Evolutionary conservation across 2,113 vertebrate species (phyloP).

Genomic region (Channa maculata): DNA sequence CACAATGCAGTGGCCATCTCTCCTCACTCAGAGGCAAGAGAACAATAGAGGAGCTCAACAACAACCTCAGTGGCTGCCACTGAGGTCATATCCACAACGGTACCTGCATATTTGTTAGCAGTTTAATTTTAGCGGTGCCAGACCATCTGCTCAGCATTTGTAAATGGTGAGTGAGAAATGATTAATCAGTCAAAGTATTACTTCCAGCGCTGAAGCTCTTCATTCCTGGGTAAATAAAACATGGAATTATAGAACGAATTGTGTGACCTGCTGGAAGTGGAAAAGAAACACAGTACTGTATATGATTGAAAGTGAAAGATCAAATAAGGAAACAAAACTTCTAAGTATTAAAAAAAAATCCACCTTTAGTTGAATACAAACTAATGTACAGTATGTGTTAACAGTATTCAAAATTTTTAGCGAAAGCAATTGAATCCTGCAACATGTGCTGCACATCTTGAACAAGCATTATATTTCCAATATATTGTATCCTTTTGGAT

Average conservation of each 20-base stretch:
- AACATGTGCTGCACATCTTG: too few relatives aligned
- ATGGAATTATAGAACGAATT: too few relatives aligned
- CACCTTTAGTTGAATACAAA: too few relatives aligned
- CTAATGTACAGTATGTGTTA: background rate
- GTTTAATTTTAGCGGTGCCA: constrained; percentile 72
- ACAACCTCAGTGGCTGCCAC: constrained; percentile 33
- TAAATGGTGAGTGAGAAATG: constrained; percentile 56
- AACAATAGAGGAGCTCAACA: constrained; percentile 57
- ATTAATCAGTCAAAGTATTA: constrained; percentile 71
- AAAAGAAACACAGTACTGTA: too few relatives aligned
- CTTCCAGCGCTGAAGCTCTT: constrained; percentile 52
- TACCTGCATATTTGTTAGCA: constrained; percentile 73
- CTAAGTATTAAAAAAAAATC: too few relatives aligned
- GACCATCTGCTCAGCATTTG: constrained; percentile 81
- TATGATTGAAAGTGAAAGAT: too few relatives aligned
- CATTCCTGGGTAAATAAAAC: constrained; percentile 36
- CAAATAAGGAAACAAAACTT: too few relatives aligned
- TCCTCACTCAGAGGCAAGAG: constrained; percentile 33
- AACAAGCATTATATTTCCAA: too few relatives aligned
- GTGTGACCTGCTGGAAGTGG: too few relatives aligned
- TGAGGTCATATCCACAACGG: constrained; percentile 58
- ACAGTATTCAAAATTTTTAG: background rate
- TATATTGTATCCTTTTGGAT: too few relatives aligned
- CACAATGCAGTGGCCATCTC: constrained; percentile 28
- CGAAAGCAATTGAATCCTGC: too few relatives aligned